Conservation (phyloP, 2,888 invertebrate genomes). For the Troides oblongomaculatus region DNA sequence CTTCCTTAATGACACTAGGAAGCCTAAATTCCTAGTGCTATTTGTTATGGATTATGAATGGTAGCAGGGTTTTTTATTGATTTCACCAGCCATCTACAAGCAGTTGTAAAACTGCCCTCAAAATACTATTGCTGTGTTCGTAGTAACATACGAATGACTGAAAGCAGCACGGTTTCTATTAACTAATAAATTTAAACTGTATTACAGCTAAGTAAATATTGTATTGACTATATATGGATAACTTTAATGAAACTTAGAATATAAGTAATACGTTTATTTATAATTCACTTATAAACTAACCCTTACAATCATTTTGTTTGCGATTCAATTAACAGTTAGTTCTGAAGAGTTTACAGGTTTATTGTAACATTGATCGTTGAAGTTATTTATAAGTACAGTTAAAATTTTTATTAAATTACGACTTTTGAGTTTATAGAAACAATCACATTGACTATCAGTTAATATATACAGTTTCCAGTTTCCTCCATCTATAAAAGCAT, state of each 20-base stretch:
- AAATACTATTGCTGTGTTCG: no score
- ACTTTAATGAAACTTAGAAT: neutral
- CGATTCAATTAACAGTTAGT: slow-evolving; percentile 17
- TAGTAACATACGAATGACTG: no score
- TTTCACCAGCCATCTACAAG: no score
- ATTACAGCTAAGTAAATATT: no score
- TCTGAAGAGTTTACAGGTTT: neutral
- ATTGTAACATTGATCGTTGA: slow-evolving; percentile 1
- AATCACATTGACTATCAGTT: neutral
- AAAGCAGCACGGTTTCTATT: no score
- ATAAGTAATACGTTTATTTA: slow-evolving; percentile 7
- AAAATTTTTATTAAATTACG: slow-evolving; percentile 1
- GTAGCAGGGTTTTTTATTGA: no score
- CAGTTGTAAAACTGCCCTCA: no score
- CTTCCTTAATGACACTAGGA: no score
- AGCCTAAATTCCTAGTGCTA: no score
- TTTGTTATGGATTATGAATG: no score
- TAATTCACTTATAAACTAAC: slow-evolving; percentile 17
- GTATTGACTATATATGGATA: no score
- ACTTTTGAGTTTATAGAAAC: neutral
- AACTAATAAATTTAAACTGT: no score
- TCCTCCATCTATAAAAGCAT: neutral
- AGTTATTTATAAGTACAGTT: slow-evolving; percentile 5
- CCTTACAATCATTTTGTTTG: slow-evolving; percentile 22
- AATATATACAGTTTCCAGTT: neutral